These are phyloP conservation scores for Forbesichthys papilliferus DNA, from an alignment of 2,113 vertebrate species.

Conservation along the genomic window DNA sequence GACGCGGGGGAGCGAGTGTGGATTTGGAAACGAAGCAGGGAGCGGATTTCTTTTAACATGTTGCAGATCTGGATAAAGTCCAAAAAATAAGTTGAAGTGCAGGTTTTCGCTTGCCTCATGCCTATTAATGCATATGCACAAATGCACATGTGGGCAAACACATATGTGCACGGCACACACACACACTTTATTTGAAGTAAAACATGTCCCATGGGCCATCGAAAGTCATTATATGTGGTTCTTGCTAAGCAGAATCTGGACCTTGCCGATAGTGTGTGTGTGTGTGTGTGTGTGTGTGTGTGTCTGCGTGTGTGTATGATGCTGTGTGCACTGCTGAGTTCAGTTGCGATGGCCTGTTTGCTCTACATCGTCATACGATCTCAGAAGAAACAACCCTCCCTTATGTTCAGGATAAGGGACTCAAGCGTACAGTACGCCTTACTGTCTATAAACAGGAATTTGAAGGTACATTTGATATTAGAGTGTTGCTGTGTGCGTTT, in stretches of 20 bases:
- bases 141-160: not conserved
- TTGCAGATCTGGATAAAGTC: constrained; percentile 69
- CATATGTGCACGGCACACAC: not conserved
- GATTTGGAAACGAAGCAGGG: constrained; percentile 68
- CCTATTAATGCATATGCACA: constrained; percentile 28
- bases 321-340: constrained; percentile 11
- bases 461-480: constrained; percentile 62
- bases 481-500: constrained; percentile 44
- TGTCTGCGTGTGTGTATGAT: not conserved
- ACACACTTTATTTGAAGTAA: not conserved
- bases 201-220: not conserved
- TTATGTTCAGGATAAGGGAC: constrained; percentile 64
- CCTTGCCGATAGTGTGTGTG: no score
- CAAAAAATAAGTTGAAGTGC: constrained; percentile 56
- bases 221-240: no score
- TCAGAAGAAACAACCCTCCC: constrained; percentile 55
- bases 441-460: constrained; percentile 57
- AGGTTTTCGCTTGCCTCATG: constrained; percentile 63
- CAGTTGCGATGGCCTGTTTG: constrained; percentile 35
- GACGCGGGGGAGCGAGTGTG: constrained; percentile 60
- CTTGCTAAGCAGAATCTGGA: no score
- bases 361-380: constrained; percentile 47
- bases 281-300: no score
- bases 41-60: constrained; percentile 56
- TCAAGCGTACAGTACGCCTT: constrained; percentile 43